Conservation (phyloP, 2,888 invertebrate genomes). For the Acronicta aceris region DNA sequence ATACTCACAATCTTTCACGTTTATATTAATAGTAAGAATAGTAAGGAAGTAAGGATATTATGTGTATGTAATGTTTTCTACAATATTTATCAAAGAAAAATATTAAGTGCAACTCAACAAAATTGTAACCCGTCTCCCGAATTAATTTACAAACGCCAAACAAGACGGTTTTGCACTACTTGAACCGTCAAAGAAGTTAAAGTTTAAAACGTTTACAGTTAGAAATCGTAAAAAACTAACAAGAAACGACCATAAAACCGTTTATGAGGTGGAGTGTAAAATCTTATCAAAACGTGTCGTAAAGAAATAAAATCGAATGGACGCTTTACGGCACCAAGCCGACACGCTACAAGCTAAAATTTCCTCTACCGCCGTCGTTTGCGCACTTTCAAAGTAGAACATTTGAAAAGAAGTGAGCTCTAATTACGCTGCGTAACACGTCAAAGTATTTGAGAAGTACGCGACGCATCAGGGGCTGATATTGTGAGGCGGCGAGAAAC, state of each 20-base stretch:
- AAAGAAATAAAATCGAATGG: constrained; percentile 34
- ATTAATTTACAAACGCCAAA: neutral
- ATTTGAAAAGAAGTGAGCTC: constrained; percentile 53
- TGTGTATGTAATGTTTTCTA: no score
- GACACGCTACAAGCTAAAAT: constrained; percentile 12
- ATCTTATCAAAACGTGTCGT: constrained; percentile 13
- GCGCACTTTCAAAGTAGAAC: constrained; percentile 35
- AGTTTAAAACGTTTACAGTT: constrained; percentile 3
- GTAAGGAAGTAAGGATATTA: no score
- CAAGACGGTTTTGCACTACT: neutral
- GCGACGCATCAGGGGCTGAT: constrained; percentile 45
- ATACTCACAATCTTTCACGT: no score
- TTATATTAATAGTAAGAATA: no score
- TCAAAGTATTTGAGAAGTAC: constrained; percentile 50
- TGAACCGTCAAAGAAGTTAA: constrained; percentile 4
- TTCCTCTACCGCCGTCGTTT: constrained; percentile 15
- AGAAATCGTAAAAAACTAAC: constrained; percentile 2
- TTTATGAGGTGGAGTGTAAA: constrained; percentile 16
- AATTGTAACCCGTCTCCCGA: no score
- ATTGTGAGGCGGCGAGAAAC: constrained; percentile 44
- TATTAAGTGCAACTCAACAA: no score
- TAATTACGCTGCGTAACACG: constrained; percentile 55
- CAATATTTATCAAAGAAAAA: no score
- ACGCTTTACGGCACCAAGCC: constrained; percentile 2
- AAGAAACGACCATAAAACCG: constrained; percentile 9